Evolutionary conservation across 2,797 vertebrate genomes (phyloP).

Genomic region (Onychomys torridus): DNA sequence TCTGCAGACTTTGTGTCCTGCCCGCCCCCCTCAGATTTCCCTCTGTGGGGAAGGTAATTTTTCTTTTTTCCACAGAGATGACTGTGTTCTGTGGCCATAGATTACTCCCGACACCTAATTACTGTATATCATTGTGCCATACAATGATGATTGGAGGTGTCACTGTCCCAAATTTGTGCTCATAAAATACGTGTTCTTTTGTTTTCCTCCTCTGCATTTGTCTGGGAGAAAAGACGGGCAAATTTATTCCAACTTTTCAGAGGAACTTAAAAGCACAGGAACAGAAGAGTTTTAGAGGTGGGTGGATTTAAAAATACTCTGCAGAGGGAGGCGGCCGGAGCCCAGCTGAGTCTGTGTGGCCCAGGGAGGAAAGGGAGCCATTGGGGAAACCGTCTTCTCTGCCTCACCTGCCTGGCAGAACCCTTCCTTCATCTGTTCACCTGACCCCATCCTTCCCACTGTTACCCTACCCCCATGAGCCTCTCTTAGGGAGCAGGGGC

Average conservation of each 20-base stretch:
- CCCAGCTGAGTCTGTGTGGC: conserved; percentile 54
- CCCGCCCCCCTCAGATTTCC: conserved; percentile 33
- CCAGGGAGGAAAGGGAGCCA: conserved; percentile 19
- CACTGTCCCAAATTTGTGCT: conserved; percentile 81
- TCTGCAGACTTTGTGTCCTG: neutral
- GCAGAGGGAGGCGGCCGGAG: conserved; percentile 60
- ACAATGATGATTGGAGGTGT: conserved; percentile 83
- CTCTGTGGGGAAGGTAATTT: conserved; percentile 44
- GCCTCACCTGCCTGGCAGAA: neutral
- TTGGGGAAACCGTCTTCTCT: conserved; percentile 15
- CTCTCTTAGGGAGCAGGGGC: neutral
- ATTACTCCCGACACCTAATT: conserved; percentile 86
- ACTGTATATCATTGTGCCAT: conserved; percentile 79
- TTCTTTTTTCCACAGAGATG: conserved; percentile 51
- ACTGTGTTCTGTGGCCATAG: conserved; percentile 82
- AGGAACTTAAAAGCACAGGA: conserved; percentile 78
- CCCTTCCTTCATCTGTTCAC: neutral
- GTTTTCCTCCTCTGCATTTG: conserved; percentile 76
- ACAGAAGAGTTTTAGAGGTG: conserved; percentile 80
- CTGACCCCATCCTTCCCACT: neutral
- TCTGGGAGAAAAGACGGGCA: conserved; percentile 80
- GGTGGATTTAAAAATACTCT: conserved; percentile 81
- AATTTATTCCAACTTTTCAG: conserved; percentile 81
- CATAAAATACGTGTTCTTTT: conserved; percentile 82
- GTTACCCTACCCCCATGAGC: accelerated